Evolutionary conservation across 1,140 invertebrate genomes (phyloP).

Genomic region (Trichomalopsis sarcophagae): DNA sequence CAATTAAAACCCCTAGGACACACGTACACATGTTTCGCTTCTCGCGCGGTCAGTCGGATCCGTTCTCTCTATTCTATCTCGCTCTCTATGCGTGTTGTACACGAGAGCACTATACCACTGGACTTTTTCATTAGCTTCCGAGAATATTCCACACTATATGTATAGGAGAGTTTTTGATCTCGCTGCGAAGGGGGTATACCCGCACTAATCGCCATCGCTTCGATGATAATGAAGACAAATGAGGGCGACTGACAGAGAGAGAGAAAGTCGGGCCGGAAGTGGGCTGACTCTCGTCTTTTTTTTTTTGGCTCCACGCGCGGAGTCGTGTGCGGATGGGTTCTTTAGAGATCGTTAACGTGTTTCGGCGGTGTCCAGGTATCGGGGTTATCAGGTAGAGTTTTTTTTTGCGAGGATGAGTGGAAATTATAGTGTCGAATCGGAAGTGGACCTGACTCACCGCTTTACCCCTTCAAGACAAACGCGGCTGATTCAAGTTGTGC

Average conservation of each 20-base stretch:
- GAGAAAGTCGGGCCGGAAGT: slow-evolving; percentile 33
- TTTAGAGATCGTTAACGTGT: neutral
- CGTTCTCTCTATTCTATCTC: neutral
- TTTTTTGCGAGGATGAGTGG: neutral
- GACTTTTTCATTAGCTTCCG: slow-evolving; percentile 33
- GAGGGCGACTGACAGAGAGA: slow-evolving; percentile 1
- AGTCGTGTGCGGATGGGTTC: neutral
- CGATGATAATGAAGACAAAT: slow-evolving; percentile 46
- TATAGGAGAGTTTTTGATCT: slow-evolving; percentile 14
- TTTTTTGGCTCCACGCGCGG: neutral
- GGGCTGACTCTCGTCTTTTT: slow-evolving; percentile 2
- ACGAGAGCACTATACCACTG: neutral
- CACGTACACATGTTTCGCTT: slow-evolving; percentile 32
- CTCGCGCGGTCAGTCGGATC: slow-evolving; percentile 21
- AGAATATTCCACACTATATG: neutral
- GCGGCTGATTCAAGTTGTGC: neutral
- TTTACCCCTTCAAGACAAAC: neutral
- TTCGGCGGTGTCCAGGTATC: neutral
- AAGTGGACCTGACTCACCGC: neutral
- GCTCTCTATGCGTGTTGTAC: neutral
- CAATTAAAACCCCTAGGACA: slow-evolving; percentile 67
- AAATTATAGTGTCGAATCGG: neutral
- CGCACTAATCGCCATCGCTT: slow-evolving; percentile 23
- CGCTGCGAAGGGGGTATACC: neutral
- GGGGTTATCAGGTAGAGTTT: neutral